Evolutionary conservation across 2,888 invertebrate species (phyloP).

Genomic region (Agrenia bidenticulata): DNA sequence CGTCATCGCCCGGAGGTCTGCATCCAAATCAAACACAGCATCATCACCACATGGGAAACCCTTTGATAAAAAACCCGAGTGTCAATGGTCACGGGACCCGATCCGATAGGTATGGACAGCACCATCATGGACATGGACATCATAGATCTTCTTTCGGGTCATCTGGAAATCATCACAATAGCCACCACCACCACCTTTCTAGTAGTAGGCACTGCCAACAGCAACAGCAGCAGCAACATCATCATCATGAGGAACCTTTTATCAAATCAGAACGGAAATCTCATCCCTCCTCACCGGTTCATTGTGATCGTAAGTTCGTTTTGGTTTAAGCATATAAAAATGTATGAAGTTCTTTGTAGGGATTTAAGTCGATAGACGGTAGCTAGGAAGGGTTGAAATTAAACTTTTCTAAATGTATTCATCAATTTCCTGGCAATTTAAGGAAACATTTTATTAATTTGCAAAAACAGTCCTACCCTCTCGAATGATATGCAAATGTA

Average conservation of each 20-base stretch:
- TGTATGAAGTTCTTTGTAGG: too few relatives aligned
- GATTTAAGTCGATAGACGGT: too few relatives aligned
- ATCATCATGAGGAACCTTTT: not conserved
- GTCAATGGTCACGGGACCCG: too few relatives aligned
- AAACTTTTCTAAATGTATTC: too few relatives aligned
- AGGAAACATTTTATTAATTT: too few relatives aligned
- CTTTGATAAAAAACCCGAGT: slow-evolving; percentile 32
- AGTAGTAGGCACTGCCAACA: slow-evolving; percentile 10
- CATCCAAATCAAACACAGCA: slow-evolving; percentile 3
- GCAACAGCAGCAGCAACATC: slow-evolving; percentile 1
- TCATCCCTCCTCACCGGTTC: slow-evolving; percentile 31
- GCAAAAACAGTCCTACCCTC: too few relatives aligned
- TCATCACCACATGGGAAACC: slow-evolving; percentile 11
- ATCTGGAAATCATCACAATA: slow-evolving; percentile 18
- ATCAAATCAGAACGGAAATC: slow-evolving; percentile 47
- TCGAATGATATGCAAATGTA: too few relatives aligned
- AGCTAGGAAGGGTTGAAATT: too few relatives aligned
- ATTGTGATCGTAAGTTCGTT: slow-evolving; percentile 33
- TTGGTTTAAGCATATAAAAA: too few relatives aligned
- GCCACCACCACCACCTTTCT: slow-evolving; percentile 25
- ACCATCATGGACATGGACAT: not conserved
- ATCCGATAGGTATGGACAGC: not conserved
- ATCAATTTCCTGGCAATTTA: too few relatives aligned
- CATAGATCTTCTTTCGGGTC: not conserved
- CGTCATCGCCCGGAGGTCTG: slow-evolving; percentile 33